Conservation (phyloP, 2,797 vertebrate species). For the Tadarida brasiliensis region DNA sequence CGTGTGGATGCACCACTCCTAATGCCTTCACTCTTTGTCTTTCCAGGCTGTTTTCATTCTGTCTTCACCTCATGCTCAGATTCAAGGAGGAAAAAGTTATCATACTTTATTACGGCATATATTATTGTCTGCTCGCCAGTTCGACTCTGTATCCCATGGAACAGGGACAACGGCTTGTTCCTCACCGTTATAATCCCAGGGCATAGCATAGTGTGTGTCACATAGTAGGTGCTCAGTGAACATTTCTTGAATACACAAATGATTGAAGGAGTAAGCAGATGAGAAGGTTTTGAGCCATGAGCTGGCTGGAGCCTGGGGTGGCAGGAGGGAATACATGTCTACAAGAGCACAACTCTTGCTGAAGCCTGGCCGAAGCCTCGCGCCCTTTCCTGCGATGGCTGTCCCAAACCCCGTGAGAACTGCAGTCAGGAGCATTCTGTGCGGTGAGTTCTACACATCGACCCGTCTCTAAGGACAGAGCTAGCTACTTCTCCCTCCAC, state of each 20-base stretch:
- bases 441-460: not conserved
- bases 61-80: not conserved
- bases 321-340: not conserved
- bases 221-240: not conserved
- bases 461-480: not conserved
- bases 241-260: not conserved
- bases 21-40: not conserved
- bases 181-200: not conserved
- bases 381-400: not conserved
- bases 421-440: not conserved
- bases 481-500: not conserved
- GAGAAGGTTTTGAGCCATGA: not conserved
- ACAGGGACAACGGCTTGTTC: not conserved
- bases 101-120: not conserved
- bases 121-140: not conserved
- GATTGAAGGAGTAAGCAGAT: not conserved
- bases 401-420: not conserved
- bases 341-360: not conserved
- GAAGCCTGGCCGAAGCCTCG: not conserved
- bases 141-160: not conserved
- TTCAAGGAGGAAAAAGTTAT: not conserved
- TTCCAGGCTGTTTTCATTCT: not conserved
- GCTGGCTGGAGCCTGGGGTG: not conserved
- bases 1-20: accelerated
- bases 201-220: not conserved